phyloP scores from a whole-genome alignment of 92 coral and sea anemone species.

The Galaxea fascicularis region DNA sequence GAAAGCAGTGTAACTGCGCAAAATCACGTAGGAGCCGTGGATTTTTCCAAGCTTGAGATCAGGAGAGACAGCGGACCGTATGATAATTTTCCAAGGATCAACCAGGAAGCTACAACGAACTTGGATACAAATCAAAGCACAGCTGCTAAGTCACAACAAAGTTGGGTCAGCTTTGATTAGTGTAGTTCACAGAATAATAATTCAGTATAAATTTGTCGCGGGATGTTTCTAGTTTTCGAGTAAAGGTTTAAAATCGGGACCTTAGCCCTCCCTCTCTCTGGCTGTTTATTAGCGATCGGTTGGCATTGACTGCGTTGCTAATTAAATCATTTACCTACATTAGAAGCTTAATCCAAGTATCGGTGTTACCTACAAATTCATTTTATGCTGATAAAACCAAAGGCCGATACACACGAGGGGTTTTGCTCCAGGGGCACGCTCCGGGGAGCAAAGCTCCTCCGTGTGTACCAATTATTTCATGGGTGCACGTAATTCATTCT shows the following conservation, averaged over 20 bases:
- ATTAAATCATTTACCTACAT: no score
- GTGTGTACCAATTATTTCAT: no score
- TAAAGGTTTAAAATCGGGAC: no score
- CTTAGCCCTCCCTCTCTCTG: background rate
- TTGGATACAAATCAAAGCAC: background rate
- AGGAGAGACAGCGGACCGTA: slow-evolving; percentile 46
- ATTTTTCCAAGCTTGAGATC: slow-evolving; percentile 14
- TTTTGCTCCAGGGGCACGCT: no score
- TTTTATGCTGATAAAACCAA: no score
- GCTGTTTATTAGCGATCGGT: background rate
- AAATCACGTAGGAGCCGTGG: slow-evolving; percentile 37
- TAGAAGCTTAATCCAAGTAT: no score
- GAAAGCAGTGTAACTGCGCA: background rate
- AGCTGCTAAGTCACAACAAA: slow-evolving; percentile 15
- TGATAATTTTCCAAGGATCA: slow-evolving; percentile 17
- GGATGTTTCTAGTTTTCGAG: background rate
- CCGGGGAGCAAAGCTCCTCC: no score
- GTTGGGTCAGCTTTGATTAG: slow-evolving; percentile 46
- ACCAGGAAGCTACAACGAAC: background rate
- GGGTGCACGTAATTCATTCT: no score
- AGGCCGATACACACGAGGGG: no score
- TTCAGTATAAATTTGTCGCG: slow-evolving; percentile 1
- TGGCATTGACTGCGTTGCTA: no score
- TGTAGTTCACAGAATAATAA: background rate
- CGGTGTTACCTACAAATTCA: no score